Base-by-base conservation (phyloP, 2,797 vertebrate genomes). In the Psittacula derbiana region DNA sequence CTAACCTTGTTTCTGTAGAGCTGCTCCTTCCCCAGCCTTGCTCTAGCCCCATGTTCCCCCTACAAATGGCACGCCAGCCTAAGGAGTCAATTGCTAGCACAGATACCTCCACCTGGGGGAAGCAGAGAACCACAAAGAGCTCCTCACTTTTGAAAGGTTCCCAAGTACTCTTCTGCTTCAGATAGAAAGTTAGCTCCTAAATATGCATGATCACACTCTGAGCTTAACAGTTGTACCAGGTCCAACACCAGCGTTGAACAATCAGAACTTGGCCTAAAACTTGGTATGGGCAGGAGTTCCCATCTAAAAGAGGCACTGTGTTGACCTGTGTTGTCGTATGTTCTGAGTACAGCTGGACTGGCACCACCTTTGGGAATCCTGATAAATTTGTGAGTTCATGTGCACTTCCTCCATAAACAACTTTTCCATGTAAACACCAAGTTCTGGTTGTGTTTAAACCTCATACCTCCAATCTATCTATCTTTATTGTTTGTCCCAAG, bases 61-160 rank as follows among this genome's bases (percentile, higher is more conserved):
- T 44, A 55, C 23, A 67, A 75, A 57, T 12, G 50, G 27, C 1
- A 5, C 19, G n/a, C 27, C 65, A 57, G 47, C 12, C 62, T 67
- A 4, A 0, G 8, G 16, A 83, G 44, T 46, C 80, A 66, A 21
- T 4, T 81, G 80, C 58, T 73, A 86, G 55, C 83, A 73, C 80
- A 76, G 73, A 50, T 49, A 61, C 78, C 71, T 92, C 91, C 95
- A 92, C 73, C 95, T 92, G 80, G 70, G 92, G 87, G 89, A 88
- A 90, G 87, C 85, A 96, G 73, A 96, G 95, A 96, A 81, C 55
- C 66, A 87, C 75, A 75, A 10, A 44, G 75, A 85, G 31, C 52
- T 86, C 46, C n/a, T 47, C 40, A 5, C 6, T 86, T 66, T 52
- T 38, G 36, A 60, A 71, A 85, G 64, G 66, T 81, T 70, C 36